Evolutionary conservation across 2,888 invertebrate genomes (phyloP), one percentile per base, ranked within the genome.

Genomic region (Hipparchia semele): DNA sequence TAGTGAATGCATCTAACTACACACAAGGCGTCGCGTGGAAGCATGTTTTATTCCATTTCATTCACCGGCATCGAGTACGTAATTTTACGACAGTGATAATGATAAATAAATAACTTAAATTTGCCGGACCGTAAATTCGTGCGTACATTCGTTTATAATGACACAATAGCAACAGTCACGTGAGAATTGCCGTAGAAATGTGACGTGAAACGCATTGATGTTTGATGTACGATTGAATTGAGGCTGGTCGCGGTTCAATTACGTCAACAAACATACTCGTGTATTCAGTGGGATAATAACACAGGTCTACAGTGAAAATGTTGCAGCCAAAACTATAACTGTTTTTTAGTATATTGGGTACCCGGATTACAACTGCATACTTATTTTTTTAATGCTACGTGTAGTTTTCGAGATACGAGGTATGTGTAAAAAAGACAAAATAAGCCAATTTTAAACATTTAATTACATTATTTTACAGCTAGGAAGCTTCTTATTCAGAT

Each of bases 21-120:
- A 33, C 80, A 78, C 78, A 73, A 76, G 54, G 74, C 70, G 73
- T 77, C 75, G 80, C 69, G 75, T 79, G 79, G 78, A 78, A 80
- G 80, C 76, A 75, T 80, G 82, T 89, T 89, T 88, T 91, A 89
- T 88, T 86, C 81, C 77, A 53, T 82, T 82, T 78, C 83, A 85
- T 83, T 85, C 80, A 82, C 77, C 77, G 82, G 81, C 84, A 85
- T 58, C 53, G 70, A 81, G 80, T 75, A 62, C 64, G 72, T 73
- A 68, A 71, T 75, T 79, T 79, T 76, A 78, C 75, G 78, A 75
- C 68, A 65, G 49, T 69, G 72, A 49, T 49, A 76, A 39, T 39
- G 39, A 39, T 76, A 73, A 78, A 60, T 62, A 53, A 65, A 65
- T 65, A 73, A 74, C 67, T 72, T 73, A 68, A 75, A 73, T 73